Evolutionary conservation across 2,888 invertebrate species (phyloP).

Genomic region (Buathra laborator): DNA sequence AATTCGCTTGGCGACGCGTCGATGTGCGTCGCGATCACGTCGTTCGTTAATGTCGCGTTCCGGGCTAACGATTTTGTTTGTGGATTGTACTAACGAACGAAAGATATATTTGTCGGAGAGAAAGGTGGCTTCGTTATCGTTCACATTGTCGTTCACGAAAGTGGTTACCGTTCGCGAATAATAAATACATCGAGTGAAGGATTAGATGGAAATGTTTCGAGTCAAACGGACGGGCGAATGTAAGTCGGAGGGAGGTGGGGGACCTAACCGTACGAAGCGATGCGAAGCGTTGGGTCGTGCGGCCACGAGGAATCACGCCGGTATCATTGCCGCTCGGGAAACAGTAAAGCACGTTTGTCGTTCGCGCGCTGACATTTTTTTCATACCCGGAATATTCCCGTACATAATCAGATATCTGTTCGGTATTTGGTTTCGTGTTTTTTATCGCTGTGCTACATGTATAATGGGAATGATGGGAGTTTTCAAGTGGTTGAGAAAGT

Average conservation of each 20-base stretch:
- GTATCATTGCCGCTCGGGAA: conserved; percentile 70
- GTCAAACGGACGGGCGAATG: conserved; percentile 62
- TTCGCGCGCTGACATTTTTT: conserved; percentile 45
- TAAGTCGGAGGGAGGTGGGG: conserved; percentile 66
- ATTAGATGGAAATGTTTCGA: conserved; percentile 62
- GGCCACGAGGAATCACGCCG: conserved; percentile 70
- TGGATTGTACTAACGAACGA: not conserved
- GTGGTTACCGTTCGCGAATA: conserved; percentile 3
- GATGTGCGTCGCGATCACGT: not conserved
- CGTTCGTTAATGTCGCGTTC: not conserved
- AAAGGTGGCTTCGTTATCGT: not conserved
- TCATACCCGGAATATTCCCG: conserved; percentile 37
- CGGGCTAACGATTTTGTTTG: not conserved
- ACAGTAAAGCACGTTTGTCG: conserved; percentile 66
- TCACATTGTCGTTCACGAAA: conserved; percentile 9
- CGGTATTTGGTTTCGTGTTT: conserved; percentile 60
- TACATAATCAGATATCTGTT: conserved; percentile 48
- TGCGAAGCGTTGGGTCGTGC: conserved; percentile 59
- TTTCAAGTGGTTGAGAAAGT: conserved; percentile 81
- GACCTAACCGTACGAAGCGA: conserved; percentile 54
- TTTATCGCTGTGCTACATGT: conserved; percentile 71
- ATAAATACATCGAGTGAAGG: conserved; percentile 55
- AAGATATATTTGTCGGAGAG: not conserved
- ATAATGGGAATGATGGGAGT: conserved; percentile 81
- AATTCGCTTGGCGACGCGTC: not conserved